Evolutionary conservation across 2,113 vertebrate genomes (phyloP), one percentile per base, ranked within the genome.

Genomic region (Petroica traversi): DNA sequence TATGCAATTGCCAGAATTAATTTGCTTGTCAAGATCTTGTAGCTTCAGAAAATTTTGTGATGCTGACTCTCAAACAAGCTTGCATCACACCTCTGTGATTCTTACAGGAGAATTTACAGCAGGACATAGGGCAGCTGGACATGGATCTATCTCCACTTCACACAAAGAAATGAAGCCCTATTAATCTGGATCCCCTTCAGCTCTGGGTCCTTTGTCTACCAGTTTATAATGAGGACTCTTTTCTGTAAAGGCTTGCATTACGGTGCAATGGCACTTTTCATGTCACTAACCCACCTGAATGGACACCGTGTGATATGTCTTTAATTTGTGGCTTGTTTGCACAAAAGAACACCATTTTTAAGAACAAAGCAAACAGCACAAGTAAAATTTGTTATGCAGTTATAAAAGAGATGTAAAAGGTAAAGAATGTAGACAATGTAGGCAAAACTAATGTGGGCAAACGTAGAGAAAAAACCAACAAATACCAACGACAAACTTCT

Each of bases 71-170:
- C 26, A 54, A 54, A 71, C 5, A n/a, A 58, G 33, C 5, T 63
- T 58, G 19, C 31, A 34, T 59, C 0, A 0, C 26, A 34, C 9
- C 5, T 75, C 45, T 76, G 29, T 80, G n/a, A 33, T 55, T 51
- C 45, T 80, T 77, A 33, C 14, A 51, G 68, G 14, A 68, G 38
- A 61, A 51, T 38, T 64, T 51, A 45, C 33, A 54, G n/a, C 14
- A 34, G 64, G 45, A 36, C 19, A 20, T 48, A 38, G 6, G 38
- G 33, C 18, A 36, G 17, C 34, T 67, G 25, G 41, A 13, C 11
- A 9, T 0, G 2, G 17, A 26, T 57, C 41, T 28, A 13, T 34
- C 79, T 66, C 85, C 22, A 34, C 12, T 57, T 71, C 9, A 33
- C 6, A 14, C 6, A 48, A 45, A 23, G 40, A 33, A 51, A 57